These are phyloP conservation scores for Germaria angustata DNA, from an alignment of 2,888 invertebrate genomes.

Conservation along the genomic window DNA sequence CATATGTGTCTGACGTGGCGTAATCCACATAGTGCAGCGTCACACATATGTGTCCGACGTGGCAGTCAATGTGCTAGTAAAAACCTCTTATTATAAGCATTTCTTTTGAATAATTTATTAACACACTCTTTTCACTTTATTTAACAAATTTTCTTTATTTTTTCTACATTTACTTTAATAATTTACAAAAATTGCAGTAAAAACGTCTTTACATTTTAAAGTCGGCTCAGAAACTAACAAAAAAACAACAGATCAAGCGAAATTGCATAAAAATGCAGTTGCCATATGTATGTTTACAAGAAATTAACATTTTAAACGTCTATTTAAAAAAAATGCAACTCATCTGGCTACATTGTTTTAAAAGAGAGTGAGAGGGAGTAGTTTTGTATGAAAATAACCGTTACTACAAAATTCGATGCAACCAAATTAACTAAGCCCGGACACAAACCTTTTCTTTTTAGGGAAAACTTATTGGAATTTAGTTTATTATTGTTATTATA, in stretches of 20 bases:
- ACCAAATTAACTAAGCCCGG: conserved; percentile 20
- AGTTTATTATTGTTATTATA: not conserved
- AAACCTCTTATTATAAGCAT: no score
- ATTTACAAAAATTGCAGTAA: not conserved
- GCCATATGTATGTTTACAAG: not conserved
- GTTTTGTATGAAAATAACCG: not conserved
- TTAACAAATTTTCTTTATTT: not conserved
- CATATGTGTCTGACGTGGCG: not conserved
- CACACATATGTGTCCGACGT: no score
- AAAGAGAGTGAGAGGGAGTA: not conserved
- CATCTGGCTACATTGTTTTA: not conserved
- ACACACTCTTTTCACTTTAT: not conserved
- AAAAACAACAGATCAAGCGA: not conserved
- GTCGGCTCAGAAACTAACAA: not conserved
- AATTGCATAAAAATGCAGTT: not conserved
- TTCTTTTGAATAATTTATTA: no score
- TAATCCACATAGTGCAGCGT: no score
- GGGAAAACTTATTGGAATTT: conserved; percentile 34
- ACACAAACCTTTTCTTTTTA: conserved; percentile 41
- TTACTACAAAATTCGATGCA: no score
- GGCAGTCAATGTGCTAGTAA: no score
- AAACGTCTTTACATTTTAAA: not conserved
- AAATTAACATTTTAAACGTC: not conserved
- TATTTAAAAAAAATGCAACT: not conserved
- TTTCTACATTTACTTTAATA: no score